Conservation (phyloP, 2,888 invertebrate species). For the Lissonota sp. region DNA sequence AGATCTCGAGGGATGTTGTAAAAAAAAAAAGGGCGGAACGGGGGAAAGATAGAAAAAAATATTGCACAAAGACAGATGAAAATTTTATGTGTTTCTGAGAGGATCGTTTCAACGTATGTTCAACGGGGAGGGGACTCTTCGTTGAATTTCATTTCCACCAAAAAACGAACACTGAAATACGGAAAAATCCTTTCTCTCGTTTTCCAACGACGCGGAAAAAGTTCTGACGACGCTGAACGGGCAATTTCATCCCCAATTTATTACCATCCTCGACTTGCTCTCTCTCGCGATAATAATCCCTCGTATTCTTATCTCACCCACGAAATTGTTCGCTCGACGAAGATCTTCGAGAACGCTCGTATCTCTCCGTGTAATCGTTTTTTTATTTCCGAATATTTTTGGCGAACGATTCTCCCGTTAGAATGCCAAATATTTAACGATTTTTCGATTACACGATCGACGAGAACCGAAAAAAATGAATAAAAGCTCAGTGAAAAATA, state of each 20-base stretch:
- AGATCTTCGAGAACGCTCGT: neutral
- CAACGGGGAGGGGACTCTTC: neutral
- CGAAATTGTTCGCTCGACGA: conserved; percentile 1
- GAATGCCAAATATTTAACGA: too few relatives aligned
- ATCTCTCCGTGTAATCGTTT: conserved; percentile 20
- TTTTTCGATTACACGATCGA: too few relatives aligned
- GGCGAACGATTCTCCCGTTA: neutral
- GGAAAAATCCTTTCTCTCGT: neutral
- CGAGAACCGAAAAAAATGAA: too few relatives aligned
- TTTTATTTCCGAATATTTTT: neutral
- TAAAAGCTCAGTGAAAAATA: too few relatives aligned
- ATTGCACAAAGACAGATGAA: neutral
- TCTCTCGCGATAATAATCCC: conserved; percentile 10
- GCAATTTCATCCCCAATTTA: neutral
- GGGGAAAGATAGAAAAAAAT: neutral
- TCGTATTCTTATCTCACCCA: conserved; percentile 11
- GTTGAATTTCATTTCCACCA: conserved; percentile 2
- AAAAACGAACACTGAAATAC: neutral
- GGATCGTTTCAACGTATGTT: neutral
- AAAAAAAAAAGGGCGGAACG: neutral
- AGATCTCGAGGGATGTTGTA: neutral
- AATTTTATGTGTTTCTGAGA: conserved; percentile 8
- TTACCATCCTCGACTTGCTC: conserved; percentile 2
- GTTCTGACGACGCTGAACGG: too few relatives aligned
- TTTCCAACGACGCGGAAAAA: neutral